A percentile compares a stretch with the other conserved stretches of the same genome.
Evolutionary conservation across 2,797 vertebrate species (phyloP).

Genomic region (Enteromius afrohamiltoni): DNA sequence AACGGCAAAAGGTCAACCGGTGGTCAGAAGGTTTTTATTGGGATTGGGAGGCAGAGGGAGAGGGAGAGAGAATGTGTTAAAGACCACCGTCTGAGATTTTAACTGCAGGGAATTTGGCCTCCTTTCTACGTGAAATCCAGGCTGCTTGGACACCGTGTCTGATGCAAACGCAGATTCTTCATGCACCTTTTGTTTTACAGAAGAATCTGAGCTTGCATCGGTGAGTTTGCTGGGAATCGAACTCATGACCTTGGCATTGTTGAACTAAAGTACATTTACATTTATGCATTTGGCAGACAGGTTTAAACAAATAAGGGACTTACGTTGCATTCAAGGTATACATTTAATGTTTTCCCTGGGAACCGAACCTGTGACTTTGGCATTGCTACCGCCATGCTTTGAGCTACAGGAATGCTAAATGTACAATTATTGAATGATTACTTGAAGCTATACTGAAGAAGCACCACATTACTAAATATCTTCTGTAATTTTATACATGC

Average conservation of each 20-base stretch:
- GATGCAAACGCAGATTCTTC: conserved; percentile 16
- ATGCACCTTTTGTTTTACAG: conserved; percentile 2
- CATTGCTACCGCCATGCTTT: not conserved
- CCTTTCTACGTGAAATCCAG: conserved; percentile 68
- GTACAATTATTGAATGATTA: not conserved
- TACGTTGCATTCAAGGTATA: not conserved
- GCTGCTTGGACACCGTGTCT: conserved; percentile 18
- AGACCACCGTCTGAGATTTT: conserved; percentile 86
- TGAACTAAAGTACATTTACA: not conserved
- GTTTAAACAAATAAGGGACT: not conserved
- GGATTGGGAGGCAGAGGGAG: conserved; percentile 74
- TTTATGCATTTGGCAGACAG: not conserved
- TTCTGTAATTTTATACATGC: not conserved
- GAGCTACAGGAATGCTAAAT: not conserved
- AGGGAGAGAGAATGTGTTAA: conserved; percentile 75
- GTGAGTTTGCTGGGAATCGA: not conserved
- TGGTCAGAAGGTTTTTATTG: conserved; percentile 86
- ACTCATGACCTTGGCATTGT: conserved; percentile 20
- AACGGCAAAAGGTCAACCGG: conserved; percentile 78
- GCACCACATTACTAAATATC: not conserved
- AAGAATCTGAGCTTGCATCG: not conserved
- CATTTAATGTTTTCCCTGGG: not conserved
- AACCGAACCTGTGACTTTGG: not conserved
- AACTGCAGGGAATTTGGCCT: conserved; percentile 78
- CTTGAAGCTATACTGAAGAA: not conserved